Base-by-base conservation (phyloP, 2,113 vertebrate species). In the Tinamus guttatus region DNA sequence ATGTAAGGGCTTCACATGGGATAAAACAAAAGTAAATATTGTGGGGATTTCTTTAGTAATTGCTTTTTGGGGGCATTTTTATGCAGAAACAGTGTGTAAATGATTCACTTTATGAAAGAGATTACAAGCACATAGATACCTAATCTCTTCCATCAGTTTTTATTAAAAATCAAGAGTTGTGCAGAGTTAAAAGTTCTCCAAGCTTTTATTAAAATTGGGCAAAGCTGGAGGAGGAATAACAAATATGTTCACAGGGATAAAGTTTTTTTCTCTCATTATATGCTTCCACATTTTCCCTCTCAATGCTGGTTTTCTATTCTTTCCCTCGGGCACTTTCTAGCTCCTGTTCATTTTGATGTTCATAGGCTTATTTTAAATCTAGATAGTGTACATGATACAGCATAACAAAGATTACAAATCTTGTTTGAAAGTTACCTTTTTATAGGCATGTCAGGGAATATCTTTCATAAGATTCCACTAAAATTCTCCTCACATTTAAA, bases 191-290 rank as follows among this genome's bases (percentile, higher is more conserved):
- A 89, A 95, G 86, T 93, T 87, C 85, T 54, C 74, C 62, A 62
- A 56, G 83, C 92, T 76, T 87, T 94, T 56, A 94, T 97, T 97
- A 96, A 95, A 95, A 89, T 8, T 80, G 74, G 62, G 83, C 92
- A 94, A 87, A 2, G 49, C 69, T 10, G 3, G 70, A 87, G 59
- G 65, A 94, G 45, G 59, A 96, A 93, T 52, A 96, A 73, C 76
- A 94, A 95, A 63, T 79, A 78, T 13, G 41, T 80, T 94, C 70
- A 79, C 45, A 58, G 45, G 87, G 49, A 81, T 86, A 43, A 93
- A 87, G 82, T 91, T 94, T 74, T 94, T 74, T 77, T 56, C 51
- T 88, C 73, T 95, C 75, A 70, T 92, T 95, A 95, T 64, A 69
- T 92, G 80, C 78, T 70, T 92, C 38, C 74, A 76, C 34, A 21